A percentile compares a stretch with the other conserved stretches of the same genome.
Conservation (phyloP, 64 coral and sea anemone genomes). For the Cladopsammia gracilis region DNA sequence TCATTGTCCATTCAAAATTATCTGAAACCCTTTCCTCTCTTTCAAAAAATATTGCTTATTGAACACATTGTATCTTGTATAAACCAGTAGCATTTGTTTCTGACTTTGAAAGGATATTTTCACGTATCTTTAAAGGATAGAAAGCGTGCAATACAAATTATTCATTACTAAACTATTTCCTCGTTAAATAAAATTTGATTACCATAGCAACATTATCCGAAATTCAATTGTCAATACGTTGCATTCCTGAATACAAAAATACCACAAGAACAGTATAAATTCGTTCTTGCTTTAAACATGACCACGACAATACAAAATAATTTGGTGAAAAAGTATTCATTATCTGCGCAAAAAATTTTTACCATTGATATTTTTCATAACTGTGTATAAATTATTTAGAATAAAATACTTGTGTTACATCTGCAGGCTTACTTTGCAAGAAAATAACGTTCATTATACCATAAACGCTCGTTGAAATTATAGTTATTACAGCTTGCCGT, state of each 20-base stretch:
- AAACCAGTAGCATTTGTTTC: too few species aligned
- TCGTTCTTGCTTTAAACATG: neutral
- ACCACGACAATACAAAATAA: neutral
- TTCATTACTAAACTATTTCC: too few species aligned
- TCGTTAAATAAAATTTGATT: too few species aligned
- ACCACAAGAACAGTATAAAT: neutral
- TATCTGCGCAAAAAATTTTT: neutral
- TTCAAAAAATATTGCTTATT: neutral
- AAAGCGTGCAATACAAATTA: too few species aligned
- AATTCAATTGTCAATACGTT: slow-evolving; percentile 5
- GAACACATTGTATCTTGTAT: too few species aligned
- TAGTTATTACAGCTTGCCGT: too few species aligned
- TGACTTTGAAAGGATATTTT: too few species aligned
- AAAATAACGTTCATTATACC: neutral
- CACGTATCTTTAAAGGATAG: too few species aligned
- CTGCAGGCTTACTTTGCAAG: neutral
- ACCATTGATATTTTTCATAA: neutral
- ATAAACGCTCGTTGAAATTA: neutral
- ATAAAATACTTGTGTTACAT: neutral
- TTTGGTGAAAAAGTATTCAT: slow-evolving; percentile 7
- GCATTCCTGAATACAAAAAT: neutral
- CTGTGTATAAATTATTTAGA: neutral
- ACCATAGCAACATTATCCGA: neutral
- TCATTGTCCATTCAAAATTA: neutral
- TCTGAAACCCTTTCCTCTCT: neutral